Base-by-base conservation (phyloP, 2,888 invertebrate genomes). In the Phytoseiulus persimilis region DNA sequence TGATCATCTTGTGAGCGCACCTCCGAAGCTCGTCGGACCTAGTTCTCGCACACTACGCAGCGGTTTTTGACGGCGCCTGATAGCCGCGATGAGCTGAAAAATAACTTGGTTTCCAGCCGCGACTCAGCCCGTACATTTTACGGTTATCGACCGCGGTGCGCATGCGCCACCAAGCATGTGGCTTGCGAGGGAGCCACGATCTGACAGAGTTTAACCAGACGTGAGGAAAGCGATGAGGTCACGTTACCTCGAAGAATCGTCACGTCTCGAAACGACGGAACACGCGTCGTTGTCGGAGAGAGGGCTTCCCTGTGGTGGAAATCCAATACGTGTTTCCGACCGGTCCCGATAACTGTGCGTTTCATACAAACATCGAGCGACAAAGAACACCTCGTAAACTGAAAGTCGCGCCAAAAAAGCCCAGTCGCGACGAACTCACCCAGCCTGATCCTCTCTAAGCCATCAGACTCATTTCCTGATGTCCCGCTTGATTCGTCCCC, bases 51-150 rank as follows among this genome's bases (percentile, higher is more conserved):
- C 96, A 0, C 97, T 97, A 90, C 92, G 91, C 94, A 0, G 99
- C 98, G 0, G 98, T 97, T 84, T 99, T 99, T 92, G 99, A 98
- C 46, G 97, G 95, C 90, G 99, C 93, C 93, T 99, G 98, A 93
- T 97, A 99, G 93, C 98, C 98, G 99, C 99, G 99, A 93, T 99
- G 98, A 94, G 97, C 93, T 99, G 98, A 91, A 97, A 96, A 92
- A 98, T 96, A 98, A 97, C 93, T 99, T 98, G 32, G 99, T 93
- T 97, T 97, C 99, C 99, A 99, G 0, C n/a, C n/a, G n/a, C n/a
- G n/a, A n/a, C n/a, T n/a, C n/a, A n/a, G n/a, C n/a, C n/a, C n/a
- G n/a, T n/a, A n/a, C n/a, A n/a, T n/a, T n/a, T n/a, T n/a, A n/a
- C n/a, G n/a, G n/a, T n/a, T n/a, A n/a, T n/a, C n/a, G n/a, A n/a